phyloP scores from a whole-genome alignment of 2,888 invertebrate species.

The Pyrochroa serraticornis region DNA sequence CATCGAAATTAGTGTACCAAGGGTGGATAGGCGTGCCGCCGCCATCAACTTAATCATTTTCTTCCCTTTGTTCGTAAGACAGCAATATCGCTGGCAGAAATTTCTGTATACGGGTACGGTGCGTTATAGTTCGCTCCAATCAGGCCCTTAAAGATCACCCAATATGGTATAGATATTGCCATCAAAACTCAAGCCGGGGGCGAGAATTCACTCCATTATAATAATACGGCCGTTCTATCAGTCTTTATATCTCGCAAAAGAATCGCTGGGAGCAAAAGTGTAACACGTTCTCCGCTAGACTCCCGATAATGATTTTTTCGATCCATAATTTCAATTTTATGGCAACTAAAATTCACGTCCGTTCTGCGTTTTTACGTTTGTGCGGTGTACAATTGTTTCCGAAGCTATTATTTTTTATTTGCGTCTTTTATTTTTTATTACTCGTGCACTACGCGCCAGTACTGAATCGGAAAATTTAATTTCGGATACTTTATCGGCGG shows the following conservation, averaged over 20 bases:
- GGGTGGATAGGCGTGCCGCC: no score
- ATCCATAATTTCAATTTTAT: conserved; percentile 44
- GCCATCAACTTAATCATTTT: no score
- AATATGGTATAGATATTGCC: conserved; percentile 34
- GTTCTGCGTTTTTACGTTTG: conserved; percentile 16
- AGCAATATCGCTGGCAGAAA: neutral
- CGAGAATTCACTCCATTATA: conserved; percentile 37
- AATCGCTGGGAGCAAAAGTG: conserved; percentile 32
- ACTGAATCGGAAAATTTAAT: conserved; percentile 17
- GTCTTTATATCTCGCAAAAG: conserved; percentile 33
- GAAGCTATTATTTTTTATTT: conserved; percentile 27
- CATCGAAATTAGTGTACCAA: no score
- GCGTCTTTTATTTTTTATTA: conserved; percentile 5
- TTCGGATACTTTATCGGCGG: conserved; percentile 7
- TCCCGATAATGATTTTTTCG: conserved; percentile 39
- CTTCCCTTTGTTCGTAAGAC: no score
- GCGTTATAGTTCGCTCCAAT: conserved; percentile 24
- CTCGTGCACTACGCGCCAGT: neutral
- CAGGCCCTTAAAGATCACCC: conserved; percentile 28
- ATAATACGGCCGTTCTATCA: conserved; percentile 35
- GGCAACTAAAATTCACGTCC: conserved; percentile 36
- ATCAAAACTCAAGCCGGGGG: conserved; percentile 29
- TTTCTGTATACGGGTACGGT: conserved; percentile 15
- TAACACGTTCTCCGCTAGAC: conserved; percentile 34
- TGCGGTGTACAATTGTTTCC: conserved; percentile 22